Percentiles rank a stretch among this genome's conserved stretches.
Conservation (phyloP, 1,140 invertebrate genomes). For the Cotesia glomerata region DNA sequence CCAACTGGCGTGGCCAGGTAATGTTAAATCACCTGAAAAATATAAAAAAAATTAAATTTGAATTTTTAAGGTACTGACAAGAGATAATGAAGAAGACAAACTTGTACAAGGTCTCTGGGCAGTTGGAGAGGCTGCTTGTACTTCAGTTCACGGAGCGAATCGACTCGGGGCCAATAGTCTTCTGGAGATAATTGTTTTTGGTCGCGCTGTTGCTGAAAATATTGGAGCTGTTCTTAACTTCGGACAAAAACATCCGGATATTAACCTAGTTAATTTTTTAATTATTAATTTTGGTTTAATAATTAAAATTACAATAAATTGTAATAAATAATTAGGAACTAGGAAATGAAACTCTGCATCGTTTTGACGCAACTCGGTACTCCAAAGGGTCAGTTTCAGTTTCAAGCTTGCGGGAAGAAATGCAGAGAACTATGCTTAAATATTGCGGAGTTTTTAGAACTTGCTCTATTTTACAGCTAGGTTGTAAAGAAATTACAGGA, state of each 20-base stretch:
- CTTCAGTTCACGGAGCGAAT: slow-evolving; percentile 86
- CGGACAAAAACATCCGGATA: slow-evolving; percentile 67
- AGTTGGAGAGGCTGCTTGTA: slow-evolving; percentile 62
- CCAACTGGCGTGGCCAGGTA: slow-evolving; percentile 83
- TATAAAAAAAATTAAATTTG: background rate
- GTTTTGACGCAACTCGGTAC: slow-evolving; percentile 72
- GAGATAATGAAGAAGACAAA: slow-evolving; percentile 63
- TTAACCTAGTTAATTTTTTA: slow-evolving; percentile 62
- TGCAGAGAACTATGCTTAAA: slow-evolving; percentile 84
- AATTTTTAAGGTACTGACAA: slow-evolving; percentile 61
- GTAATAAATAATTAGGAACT: slow-evolving; percentile 39
- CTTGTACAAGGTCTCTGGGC: slow-evolving; percentile 65
- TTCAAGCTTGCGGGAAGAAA: slow-evolving; percentile 71
- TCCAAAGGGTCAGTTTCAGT: slow-evolving; percentile 70
- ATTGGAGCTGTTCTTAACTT: slow-evolving; percentile 73
- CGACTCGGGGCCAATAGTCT: slow-evolving; percentile 85
- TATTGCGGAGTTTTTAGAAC: slow-evolving; percentile 83
- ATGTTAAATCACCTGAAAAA: background rate
- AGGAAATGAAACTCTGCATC: slow-evolving; percentile 74
- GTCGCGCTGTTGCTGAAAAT: slow-evolving; percentile 77
- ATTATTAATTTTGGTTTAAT: background rate
- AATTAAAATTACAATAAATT: background rate
- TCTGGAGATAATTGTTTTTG: slow-evolving; percentile 85
- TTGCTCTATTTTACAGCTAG: slow-evolving; percentile 71
- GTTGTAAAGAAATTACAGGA: slow-evolving; percentile 68